Evolutionary conservation across 1,140 invertebrate species (phyloP), one percentile per base, ranked within the genome.

Genomic region (Dryas iulia): DNA sequence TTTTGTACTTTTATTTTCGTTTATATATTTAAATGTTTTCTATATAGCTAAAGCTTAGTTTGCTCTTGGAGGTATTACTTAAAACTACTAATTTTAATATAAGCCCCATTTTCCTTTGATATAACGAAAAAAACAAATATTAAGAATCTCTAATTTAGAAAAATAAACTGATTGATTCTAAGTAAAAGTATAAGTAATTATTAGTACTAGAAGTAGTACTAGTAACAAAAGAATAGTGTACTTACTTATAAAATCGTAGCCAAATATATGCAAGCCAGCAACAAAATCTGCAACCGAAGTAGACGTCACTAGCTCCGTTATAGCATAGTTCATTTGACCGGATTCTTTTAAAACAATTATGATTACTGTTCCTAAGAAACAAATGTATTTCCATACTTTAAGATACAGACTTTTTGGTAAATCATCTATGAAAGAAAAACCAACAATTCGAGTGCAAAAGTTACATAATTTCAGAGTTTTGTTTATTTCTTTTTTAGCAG

Each of bases 171-270:
- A n/a, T n/a, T n/a, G n/a, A n/a, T n/a, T n/a, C n/a, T n/a, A n/a
- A n/a, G n/a, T n/a, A n/a, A n/a, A n/a, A n/a, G n/a, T n/a, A n/a
- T n/a, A n/a, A n/a, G n/a, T n/a, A 28, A 28, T 28, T 28, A 28
- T 28, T 3, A 3, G 26, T 28, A 28, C 3, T 3, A 2, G 26
- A 2, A 28, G 26, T 28, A 28, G 26, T 28, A 8, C 5, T 8
- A 31, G 10, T 8, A 8, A 31, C 8, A 31, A n/a, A 39, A 21
- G 18, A 47, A 10, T 12, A 23, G 26, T 30, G 0, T 12, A 83
- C 80, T 81, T 61, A 89, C 84, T 86, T 77, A 89, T 83, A 6
- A 76, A 81, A 73, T 81, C 84, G 35, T 89, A 87, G 53, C 84
- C 84, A 33, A 79, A 79, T 52, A 89, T 86, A 47, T 89, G 86